Evolutionary conservation across 2,797 vertebrate species (phyloP).

Genomic region (Accipiter superciliosus): DNA sequence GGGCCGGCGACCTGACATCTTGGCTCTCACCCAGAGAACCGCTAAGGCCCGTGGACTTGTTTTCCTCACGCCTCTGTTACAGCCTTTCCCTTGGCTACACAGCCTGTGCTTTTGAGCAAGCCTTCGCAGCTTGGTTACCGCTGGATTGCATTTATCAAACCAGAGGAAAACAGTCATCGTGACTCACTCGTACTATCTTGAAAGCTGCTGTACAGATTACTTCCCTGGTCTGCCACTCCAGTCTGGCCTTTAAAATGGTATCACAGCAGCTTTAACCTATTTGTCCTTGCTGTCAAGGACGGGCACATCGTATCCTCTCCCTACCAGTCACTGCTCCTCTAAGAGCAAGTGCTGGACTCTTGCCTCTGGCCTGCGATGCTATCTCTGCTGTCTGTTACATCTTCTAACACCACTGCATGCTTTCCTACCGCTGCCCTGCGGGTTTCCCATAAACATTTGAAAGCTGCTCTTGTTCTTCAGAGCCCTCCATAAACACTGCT

Average conservation of each 20-base stretch:
- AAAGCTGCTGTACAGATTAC: not conserved
- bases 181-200: not conserved
- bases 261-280: not conserved
- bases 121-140: not conserved
- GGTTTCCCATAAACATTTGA: not conserved
- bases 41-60: not conserved
- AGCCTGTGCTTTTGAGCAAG: not conserved
- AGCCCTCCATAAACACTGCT: not conserved
- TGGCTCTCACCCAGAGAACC: not conserved
- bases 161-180: not conserved
- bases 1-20: not conserved
- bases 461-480: not conserved
- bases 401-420: not conserved
- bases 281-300: not conserved
- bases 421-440: not conserved
- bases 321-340: not conserved
- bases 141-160: not conserved
- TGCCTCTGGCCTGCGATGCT: fast-evolving
- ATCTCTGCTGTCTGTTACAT: fast-evolving
- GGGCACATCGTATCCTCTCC: not conserved
- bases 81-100: not conserved
- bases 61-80: not conserved
- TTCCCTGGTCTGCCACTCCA: not conserved
- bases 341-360: not conserved
- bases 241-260: not conserved